Conservation (phyloP, 1,140 invertebrate species). For the Drosophila paulistorum region DNA sequence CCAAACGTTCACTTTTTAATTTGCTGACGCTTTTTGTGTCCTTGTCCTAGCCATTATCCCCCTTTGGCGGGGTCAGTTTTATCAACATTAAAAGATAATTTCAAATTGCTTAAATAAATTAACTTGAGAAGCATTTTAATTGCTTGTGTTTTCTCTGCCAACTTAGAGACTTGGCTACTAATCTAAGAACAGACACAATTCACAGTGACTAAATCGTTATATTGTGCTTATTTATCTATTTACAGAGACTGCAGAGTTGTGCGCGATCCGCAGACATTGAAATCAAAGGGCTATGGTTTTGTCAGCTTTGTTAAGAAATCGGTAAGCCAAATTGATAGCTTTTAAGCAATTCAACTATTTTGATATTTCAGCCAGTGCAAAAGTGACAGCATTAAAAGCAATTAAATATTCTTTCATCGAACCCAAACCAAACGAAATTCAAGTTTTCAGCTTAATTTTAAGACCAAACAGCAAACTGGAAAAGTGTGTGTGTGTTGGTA, state of each 20-base stretch:
- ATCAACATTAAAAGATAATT: slow-evolving; percentile 40
- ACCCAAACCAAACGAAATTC: slow-evolving; percentile 22
- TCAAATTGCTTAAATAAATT: slow-evolving; percentile 47
- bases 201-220: slow-evolving; percentile 28
- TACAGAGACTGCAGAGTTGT: slow-evolving; percentile 99
- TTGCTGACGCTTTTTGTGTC: slow-evolving; percentile 23
- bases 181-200: slow-evolving; percentile 11
- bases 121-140: slow-evolving; percentile 32
- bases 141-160: slow-evolving; percentile 18
- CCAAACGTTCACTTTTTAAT: slow-evolving; percentile 37
- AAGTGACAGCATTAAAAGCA: slow-evolving; percentile 39
- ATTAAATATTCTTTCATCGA: slow-evolving; percentile 48
- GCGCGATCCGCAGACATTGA: slow-evolving; percentile 98
- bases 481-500: not conserved
- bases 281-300: slow-evolving; percentile 99
- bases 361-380: not conserved
- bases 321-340: slow-evolving; percentile 86
- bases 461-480: slow-evolving; percentile 39
- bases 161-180: not conserved
- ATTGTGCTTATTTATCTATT: slow-evolving; percentile 29
- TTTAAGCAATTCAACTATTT: slow-evolving; percentile 31
- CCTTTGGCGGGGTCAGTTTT: slow-evolving; percentile 27
- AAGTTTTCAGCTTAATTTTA: slow-evolving; percentile 50
- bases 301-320: slow-evolving; percentile 99
- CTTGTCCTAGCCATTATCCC: slow-evolving; percentile 3